Evolutionary conservation across 2,888 invertebrate genomes (phyloP).

Genomic region (Caenorhabditis sp.): DNA sequence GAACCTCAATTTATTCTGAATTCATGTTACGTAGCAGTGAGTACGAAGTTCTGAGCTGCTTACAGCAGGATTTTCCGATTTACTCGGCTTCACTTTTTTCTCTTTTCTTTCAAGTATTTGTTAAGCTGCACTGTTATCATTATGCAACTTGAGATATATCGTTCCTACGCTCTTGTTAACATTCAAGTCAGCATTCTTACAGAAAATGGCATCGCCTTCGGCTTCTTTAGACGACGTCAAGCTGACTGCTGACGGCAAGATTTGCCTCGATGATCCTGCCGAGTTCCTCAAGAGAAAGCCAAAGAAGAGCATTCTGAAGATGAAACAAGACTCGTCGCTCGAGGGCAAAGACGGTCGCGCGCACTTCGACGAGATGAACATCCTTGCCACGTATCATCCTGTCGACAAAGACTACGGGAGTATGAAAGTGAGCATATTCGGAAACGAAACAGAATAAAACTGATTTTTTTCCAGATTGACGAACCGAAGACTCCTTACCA

Average conservation of each 20-base stretch:
- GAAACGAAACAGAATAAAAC: conserved; percentile 69
- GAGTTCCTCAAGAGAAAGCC: conserved; percentile 77
- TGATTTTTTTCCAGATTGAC: conserved; percentile 81
- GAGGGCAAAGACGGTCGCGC: conserved; percentile 74
- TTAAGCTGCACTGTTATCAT: not conserved
- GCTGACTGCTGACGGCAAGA: conserved; percentile 61
- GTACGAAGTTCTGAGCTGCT: not conserved
- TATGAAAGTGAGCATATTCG: too few relatives aligned
- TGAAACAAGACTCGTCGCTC: conserved; percentile 69
- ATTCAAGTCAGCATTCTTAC: too few relatives aligned
- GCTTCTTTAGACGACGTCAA: conserved; percentile 52
- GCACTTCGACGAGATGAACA: conserved; percentile 92
- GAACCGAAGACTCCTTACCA: conserved; percentile 97
- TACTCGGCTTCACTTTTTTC: not conserved
- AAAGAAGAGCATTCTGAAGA: conserved; percentile 78
- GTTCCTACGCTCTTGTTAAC: too few relatives aligned
- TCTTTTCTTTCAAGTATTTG: not conserved
- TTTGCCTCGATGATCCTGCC: conserved; percentile 72
- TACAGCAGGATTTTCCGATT: not conserved
- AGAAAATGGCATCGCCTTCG: conserved; percentile 46
- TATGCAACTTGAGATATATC: not conserved
- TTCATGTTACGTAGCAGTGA: too few relatives aligned
- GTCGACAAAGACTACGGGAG: conserved; percentile 98
- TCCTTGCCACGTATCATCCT: conserved; percentile 96
- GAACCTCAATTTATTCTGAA: not conserved